phyloP scores from a whole-genome alignment of 2,888 invertebrate genomes.

The Amphipyra tragopoginis region DNA sequence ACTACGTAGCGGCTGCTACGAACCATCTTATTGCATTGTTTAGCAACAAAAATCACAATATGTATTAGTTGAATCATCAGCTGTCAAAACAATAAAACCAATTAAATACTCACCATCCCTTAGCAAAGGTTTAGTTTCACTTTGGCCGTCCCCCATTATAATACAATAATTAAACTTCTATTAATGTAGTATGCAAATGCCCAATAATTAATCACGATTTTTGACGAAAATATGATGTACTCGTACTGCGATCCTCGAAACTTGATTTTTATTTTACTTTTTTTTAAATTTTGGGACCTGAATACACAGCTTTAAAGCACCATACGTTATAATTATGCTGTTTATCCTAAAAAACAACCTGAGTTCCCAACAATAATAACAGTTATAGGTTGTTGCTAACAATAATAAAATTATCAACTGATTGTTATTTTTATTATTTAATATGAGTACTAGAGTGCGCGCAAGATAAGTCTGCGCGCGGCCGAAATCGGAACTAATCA shows the following conservation, averaged over 20 bases:
- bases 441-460: no score
- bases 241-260: slow-evolving; percentile 43
- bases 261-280: slow-evolving; percentile 53
- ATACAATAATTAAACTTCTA: slow-evolving; percentile 56
- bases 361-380: no score
- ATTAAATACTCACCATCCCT: slow-evolving; percentile 78
- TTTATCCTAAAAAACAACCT: background rate
- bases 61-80: slow-evolving; percentile 84
- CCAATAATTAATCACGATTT: slow-evolving; percentile 48
- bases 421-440: no score
- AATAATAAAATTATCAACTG: no score
- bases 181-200: slow-evolving; percentile 63
- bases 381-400: no score
- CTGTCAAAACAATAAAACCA: slow-evolving; percentile 79
- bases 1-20: slow-evolving; percentile 43
- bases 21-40: slow-evolving; percentile 73
- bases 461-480: no score
- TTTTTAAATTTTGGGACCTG: slow-evolving; percentile 17
- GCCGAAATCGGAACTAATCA: no score
- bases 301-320: background rate
- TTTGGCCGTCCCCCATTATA: slow-evolving; percentile 91
- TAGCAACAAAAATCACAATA: slow-evolving; percentile 80
- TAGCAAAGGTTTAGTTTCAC: slow-evolving; percentile 91
- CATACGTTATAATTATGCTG: background rate
- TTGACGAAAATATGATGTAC: slow-evolving; percentile 45